phyloP scores from a whole-genome alignment of 2,888 invertebrate genomes.

The Coronaproctus castanopsis region DNA sequence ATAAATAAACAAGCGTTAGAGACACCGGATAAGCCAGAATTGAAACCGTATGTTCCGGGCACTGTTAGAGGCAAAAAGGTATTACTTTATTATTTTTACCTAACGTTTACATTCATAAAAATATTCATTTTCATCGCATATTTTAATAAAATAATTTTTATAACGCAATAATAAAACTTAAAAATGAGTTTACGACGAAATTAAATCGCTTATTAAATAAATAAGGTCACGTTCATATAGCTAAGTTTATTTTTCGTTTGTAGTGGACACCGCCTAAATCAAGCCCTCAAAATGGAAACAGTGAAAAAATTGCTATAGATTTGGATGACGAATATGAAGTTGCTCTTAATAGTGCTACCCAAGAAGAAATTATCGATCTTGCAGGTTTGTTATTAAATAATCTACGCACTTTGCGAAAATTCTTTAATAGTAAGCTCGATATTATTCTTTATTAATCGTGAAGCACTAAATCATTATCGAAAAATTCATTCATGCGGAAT shows the following conservation, averaged over 20 bases:
- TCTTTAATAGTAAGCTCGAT: slow-evolving; percentile 4
- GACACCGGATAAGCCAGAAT: slow-evolving; percentile 91
- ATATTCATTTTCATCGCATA: no score
- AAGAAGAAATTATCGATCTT: slow-evolving; percentile 95
- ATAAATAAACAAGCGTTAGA: slow-evolving; percentile 96
- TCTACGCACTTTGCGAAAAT: not conserved
- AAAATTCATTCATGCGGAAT: no score
- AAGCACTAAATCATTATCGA: no score
- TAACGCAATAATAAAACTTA: no score
- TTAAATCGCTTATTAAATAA: not conserved
- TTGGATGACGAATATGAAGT: slow-evolving; percentile 84
- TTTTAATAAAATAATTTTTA: slow-evolving; percentile 16
- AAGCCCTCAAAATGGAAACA: slow-evolving; percentile 56
- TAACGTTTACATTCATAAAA: not conserved
- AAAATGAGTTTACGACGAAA: no score
- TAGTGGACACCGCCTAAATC: slow-evolving; percentile 53
- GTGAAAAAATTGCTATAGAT: slow-evolving; percentile 82
- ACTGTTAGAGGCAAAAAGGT: slow-evolving; percentile 79
- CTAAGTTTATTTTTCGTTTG: no score
- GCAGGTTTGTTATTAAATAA: slow-evolving; percentile 43
- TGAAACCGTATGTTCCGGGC: slow-evolving; percentile 81
- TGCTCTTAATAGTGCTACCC: slow-evolving; percentile 68
- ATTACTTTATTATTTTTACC: no score
- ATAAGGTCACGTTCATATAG: no score
- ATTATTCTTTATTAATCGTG: no score